Conservation (phyloP, 2,888 invertebrate genomes). For the Brenthis hecate region DNA sequence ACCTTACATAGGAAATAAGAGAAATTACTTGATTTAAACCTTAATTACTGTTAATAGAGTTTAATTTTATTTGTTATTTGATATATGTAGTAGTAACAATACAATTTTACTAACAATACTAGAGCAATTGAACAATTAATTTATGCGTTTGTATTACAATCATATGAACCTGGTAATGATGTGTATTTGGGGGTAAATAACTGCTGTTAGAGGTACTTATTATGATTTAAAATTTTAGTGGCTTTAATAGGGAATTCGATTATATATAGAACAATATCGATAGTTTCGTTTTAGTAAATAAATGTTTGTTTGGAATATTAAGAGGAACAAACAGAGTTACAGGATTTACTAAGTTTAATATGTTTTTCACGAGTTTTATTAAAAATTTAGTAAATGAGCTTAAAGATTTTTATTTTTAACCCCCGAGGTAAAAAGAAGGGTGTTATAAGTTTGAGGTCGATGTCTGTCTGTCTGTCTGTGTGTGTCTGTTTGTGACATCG, state of each 20-base stretch:
- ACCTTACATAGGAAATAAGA: conserved; percentile 29
- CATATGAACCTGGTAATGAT: conserved; percentile 25
- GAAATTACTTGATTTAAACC: neutral
- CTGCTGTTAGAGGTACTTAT: conserved; percentile 10
- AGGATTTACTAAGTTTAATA: no score
- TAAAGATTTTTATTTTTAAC: no score
- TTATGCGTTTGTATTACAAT: conserved; percentile 27
- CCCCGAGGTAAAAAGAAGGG: no score
- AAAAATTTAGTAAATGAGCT: no score
- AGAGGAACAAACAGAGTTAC: no score
- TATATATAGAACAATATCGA: neutral
- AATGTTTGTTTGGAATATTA: no score
- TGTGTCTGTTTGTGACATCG: no score
- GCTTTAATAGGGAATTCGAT: conserved; percentile 2
- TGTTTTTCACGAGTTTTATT: no score
- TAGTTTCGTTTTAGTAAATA: neutral
- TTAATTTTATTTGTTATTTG: neutral
- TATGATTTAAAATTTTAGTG: conserved; percentile 14
- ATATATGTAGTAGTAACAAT: neutral
- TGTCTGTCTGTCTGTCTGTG: no score
- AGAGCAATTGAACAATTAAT: conserved; percentile 30
- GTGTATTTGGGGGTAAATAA: conserved; percentile 17
- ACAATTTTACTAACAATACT: conserved; percentile 26
- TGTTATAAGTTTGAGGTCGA: no score
- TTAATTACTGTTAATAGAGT: neutral